Evolutionary conservation across 2,797 vertebrate genomes (phyloP).

Genomic region (Botia almorhae): DNA sequence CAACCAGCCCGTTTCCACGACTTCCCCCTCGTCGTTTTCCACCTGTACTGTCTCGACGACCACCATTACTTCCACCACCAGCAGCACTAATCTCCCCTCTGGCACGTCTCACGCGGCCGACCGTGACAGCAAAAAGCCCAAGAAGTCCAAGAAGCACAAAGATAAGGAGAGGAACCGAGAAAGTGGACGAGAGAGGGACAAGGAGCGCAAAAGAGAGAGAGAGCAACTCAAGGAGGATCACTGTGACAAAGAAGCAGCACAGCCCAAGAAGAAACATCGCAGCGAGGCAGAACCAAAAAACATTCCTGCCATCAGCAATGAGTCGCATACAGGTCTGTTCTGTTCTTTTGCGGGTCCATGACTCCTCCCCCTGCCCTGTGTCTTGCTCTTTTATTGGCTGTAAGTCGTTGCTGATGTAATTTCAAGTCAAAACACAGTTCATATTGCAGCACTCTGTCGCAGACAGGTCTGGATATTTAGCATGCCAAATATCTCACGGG

Average conservation of each 20-base stretch:
- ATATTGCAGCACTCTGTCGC: no score
- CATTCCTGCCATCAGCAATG: slow-evolving; percentile 40
- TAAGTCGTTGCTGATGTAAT: no score
- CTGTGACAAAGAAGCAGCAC: slow-evolving; percentile 61
- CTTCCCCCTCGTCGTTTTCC: slow-evolving; percentile 70
- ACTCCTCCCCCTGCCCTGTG: no score
- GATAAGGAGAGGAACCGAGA: slow-evolving; percentile 70
- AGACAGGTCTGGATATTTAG: no score
- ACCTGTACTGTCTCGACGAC: slow-evolving; percentile 45
- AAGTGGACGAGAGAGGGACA: slow-evolving; percentile 59
- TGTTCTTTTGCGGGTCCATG: no score
- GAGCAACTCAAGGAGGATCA: slow-evolving; percentile 49
- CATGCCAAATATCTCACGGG: no score
- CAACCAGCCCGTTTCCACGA: slow-evolving; percentile 65
- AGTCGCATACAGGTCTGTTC: slow-evolving; percentile 28
- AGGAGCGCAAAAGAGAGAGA: slow-evolving; percentile 58
- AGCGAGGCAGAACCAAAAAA: slow-evolving; percentile 60
- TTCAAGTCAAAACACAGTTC: no score
- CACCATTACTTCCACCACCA: slow-evolving; percentile 42
- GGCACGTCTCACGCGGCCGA: slow-evolving; percentile 53
- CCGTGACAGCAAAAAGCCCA: slow-evolving; percentile 83
- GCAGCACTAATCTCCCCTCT: slow-evolving; percentile 44
- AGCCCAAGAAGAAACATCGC: slow-evolving; percentile 71
- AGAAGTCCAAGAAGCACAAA: slow-evolving; percentile 87
- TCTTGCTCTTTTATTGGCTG: no score